Evolutionary conservation across 2,113 vertebrate species (phyloP).

Genomic region (Rhinopomastus cyanomelas): DNA sequence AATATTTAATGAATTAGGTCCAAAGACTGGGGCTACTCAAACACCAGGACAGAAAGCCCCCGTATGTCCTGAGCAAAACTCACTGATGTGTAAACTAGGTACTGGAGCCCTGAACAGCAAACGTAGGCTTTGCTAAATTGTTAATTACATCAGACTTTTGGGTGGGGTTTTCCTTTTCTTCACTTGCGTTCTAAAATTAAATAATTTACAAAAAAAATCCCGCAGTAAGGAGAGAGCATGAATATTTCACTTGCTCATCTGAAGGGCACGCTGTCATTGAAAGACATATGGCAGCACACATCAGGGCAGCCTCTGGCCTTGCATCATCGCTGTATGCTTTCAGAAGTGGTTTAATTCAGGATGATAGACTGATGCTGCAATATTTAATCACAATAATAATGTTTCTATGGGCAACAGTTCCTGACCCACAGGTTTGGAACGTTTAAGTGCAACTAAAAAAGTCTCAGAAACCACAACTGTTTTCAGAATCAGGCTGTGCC

Average conservation of each 20-base stretch:
- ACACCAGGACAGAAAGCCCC: not conserved
- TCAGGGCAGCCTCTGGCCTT: not conserved
- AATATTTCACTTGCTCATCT: not conserved
- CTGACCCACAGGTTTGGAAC: not conserved
- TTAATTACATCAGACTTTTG: not conserved
- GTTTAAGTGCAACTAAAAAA: not conserved
- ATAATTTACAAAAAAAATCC: not conserved
- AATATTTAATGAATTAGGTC: not conserved
- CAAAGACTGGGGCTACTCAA: not conserved
- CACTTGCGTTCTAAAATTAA: not conserved
- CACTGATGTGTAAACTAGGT: not conserved
- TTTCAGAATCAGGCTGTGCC: not conserved
- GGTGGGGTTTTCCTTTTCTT: accelerated
- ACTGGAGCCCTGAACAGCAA: not conserved
- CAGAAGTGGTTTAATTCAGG: too few species aligned
- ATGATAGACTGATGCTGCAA: not conserved
- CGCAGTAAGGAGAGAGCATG: not conserved
- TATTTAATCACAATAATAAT: not conserved
- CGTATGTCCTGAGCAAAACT: not conserved
- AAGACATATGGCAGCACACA: not conserved
- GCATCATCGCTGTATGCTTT: not conserved
- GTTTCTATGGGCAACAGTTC: not conserved
- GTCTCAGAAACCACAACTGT: not conserved
- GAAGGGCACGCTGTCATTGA: not conserved
- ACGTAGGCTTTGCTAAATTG: not conserved